phyloP scores from a whole-genome alignment of 2,888 invertebrate genomes.

The Clistopyga incitator region DNA sequence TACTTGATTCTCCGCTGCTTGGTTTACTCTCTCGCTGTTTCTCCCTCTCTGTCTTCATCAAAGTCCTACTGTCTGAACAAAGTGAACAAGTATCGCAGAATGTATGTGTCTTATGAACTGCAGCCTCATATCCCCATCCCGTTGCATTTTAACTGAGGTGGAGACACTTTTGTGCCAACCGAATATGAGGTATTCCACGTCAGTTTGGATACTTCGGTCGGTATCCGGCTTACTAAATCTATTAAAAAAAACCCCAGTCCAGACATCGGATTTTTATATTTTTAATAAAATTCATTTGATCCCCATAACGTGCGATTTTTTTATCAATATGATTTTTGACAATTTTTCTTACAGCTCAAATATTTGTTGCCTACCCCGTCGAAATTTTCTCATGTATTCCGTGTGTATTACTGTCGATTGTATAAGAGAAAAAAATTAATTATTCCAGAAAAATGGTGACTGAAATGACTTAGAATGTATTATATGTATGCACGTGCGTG shows the following conservation, averaged over 20 bases:
- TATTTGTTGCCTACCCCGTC: too few relatives aligned
- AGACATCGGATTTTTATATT: too few relatives aligned
- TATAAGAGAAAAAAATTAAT: too few relatives aligned
- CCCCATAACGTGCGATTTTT: too few relatives aligned
- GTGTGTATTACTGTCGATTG: too few relatives aligned
- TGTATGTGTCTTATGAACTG: background rate
- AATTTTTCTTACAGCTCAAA: too few relatives aligned
- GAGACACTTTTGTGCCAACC: background rate
- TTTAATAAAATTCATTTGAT: too few relatives aligned
- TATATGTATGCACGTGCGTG: background rate
- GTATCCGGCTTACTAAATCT: too few relatives aligned
- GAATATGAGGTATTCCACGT: background rate
- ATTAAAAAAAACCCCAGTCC: too few relatives aligned
- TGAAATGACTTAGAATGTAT: background rate
- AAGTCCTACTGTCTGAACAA: constrained; percentile 10
- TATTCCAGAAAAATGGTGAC: background rate
- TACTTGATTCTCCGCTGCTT: constrained; percentile 4
- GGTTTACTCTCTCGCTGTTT: background rate
- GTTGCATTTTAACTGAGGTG: background rate
- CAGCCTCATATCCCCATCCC: background rate
- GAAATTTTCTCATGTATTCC: too few relatives aligned
- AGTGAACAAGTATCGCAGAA: background rate
- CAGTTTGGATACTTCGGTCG: too few relatives aligned
- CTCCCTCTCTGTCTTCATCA: background rate
- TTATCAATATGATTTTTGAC: too few relatives aligned